Conservation (phyloP, 2,888 invertebrate genomes). For the Drosophila quinaria region DNA sequence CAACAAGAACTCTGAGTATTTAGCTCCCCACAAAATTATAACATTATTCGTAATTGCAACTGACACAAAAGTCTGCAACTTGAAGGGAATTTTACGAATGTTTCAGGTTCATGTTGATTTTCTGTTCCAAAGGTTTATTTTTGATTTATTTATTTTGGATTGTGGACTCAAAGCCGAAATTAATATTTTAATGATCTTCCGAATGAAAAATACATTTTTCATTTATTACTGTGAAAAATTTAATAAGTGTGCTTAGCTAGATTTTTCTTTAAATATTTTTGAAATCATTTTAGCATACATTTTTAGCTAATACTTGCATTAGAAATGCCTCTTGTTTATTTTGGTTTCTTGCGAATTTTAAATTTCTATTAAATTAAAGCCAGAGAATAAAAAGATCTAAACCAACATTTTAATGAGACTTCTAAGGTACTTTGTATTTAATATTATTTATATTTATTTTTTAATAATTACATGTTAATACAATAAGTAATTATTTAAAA, state of each 20-base stretch:
- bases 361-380: too few relatives aligned
- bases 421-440: too few relatives aligned
- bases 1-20: conserved; percentile 26
- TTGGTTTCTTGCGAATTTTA: too few relatives aligned
- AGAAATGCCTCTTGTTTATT: neutral
- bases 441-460: too few relatives aligned
- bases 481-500: too few relatives aligned
- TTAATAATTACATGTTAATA: too few relatives aligned
- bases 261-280: too few relatives aligned
- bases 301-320: neutral
- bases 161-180: conserved; percentile 18
- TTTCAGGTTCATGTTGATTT: conserved; percentile 16
- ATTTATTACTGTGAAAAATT: neutral
- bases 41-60: conserved; percentile 50
- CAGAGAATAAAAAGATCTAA: too few relatives aligned
- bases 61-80: conserved; percentile 28
- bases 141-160: conserved; percentile 31
- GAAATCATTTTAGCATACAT: neutral
- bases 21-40: conserved; percentile 20
- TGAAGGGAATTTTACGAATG: conserved; percentile 23
- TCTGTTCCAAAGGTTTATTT: conserved; percentile 25
- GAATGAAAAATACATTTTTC: conserved; percentile 1
- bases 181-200: conserved; percentile 28
- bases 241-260: too few relatives aligned
- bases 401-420: too few relatives aligned